phyloP scores from a whole-genome alignment of 2,797 vertebrate species.

The Sebastes taczanowskii region DNA sequence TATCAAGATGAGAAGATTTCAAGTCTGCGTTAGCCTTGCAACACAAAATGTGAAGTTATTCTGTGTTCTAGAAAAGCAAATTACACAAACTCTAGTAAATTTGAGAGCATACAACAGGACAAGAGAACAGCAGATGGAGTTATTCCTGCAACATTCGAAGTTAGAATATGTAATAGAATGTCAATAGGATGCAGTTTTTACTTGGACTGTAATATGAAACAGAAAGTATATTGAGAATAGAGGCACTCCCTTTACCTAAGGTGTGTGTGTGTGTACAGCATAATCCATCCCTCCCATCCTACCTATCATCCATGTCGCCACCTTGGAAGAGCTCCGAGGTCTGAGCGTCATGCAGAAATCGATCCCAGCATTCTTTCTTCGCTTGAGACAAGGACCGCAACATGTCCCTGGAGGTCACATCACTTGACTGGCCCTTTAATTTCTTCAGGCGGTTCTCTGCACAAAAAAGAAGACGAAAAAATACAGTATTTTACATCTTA shows the following conservation, averaged over 20 bases:
- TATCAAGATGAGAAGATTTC: not conserved
- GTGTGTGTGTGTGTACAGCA: not conserved
- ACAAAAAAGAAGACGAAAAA: conserved; percentile 2
- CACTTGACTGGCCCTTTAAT: conserved; percentile 91
- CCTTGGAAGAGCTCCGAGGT: conserved; percentile 90
- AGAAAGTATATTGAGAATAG: not conserved
- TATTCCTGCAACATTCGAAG: not conserved
- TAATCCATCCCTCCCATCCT: conserved; percentile 17
- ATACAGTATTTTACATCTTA: not conserved
- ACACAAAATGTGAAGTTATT: not conserved
- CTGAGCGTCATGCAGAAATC: conserved; percentile 93
- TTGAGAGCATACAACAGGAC: not conserved
- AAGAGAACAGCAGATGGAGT: not conserved
- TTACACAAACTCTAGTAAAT: not conserved
- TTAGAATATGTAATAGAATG: not conserved
- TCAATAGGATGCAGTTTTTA: not conserved
- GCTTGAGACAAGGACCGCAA: conserved; percentile 92
- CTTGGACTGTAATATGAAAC: not conserved
- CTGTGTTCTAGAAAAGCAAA: not conserved
- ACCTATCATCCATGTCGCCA: conserved; percentile 91
- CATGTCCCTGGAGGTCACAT: conserved; percentile 97
- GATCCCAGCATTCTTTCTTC: conserved; percentile 98
- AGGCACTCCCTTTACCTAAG: not conserved
- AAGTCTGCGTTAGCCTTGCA: not conserved
- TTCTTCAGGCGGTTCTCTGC: conserved; percentile 93